Base-by-base conservation (phyloP, 2,113 vertebrate species). In the Strigops habroptila region DNA sequence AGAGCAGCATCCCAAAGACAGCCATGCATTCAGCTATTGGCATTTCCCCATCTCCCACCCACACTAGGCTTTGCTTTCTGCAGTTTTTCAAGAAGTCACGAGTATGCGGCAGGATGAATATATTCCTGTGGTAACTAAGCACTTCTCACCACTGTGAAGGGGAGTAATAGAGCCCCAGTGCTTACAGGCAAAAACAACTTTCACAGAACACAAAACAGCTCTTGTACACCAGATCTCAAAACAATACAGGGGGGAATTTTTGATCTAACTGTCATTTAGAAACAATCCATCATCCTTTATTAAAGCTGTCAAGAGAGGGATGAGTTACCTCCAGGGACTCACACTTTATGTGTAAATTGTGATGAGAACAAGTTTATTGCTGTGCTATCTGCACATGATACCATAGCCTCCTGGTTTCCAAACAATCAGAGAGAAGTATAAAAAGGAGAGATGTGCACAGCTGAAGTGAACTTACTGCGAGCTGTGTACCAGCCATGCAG, bases 261-360 rank as follows among this genome's bases (percentile, higher is more conserved):
- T 77, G 63, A 94, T 95, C 87, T 92, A 69, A 90, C 88, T 91
- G 88, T 94, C 95, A 95, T 87, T 96, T 94, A 63, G 83, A 94
- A 96, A 92, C 94, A 95, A 97, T 91, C 91, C 93, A 93, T 95
- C 94, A 95, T 95, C 81, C 73, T 96, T 95, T 96, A 96, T 97
- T 96, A 96, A 95, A 93, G 81, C 94, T 85, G 94, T 96, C 96
- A 96, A 53, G 78, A 94, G 87, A 31, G 79, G 83, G 80, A 93
- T 84, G 78, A 91, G 86, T 88, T 94, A 91, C 85, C 95, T 95
- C 80, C 0, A 91, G 95, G 95, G 93, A 93, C 91, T 83, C 91
- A 82, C 13, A 0, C 82, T 87, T 90, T 92, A 51, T 82, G 88
- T 82, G 92, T 90, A 91, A 95, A 96, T 71, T 63, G 93, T 91